Base-by-base conservation (phyloP, 2,888 invertebrate species). In the Hanleya hanleyi region DNA sequence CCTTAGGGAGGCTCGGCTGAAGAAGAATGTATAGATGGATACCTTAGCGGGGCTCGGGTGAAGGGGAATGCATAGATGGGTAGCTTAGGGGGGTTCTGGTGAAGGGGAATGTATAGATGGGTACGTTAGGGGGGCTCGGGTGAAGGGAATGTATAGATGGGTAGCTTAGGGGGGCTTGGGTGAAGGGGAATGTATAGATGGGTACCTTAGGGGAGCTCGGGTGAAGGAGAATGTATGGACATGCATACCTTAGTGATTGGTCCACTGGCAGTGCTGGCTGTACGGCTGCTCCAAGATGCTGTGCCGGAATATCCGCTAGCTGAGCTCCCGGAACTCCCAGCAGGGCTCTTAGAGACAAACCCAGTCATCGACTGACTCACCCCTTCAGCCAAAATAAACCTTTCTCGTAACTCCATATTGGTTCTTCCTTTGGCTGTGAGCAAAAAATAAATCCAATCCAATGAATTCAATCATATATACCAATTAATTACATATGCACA, bases 321-420 rank as follows among this genome's bases (percentile, higher is more conserved):
- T 9, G 86, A 91, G 78, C 95, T 95, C 91, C 95, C 94, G 91
- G 95, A 94, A 91, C 95, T 77, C 29, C 69, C 35, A 7, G 69
- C 75, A 91, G 96, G 95, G 77, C 90, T 87, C 93, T 97, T 97
- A 91, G 98, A 95, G 93, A 96, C 96, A 94, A 99, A 99, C 89
- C 97, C 96, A 90, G 97, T 95, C 98, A 99, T 98, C 91, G 96
- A 96, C 94, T 99, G 99, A 91, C 97, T 96, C 47, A 88, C 88
- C 91, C 99, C 98, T 91, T 97, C 96, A 88, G 99, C 98, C 93
- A 99, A 93, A 92, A 98, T 97, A 94, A 99, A 99, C 93, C 98
- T 97, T 93, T 99, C 99, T 91, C 99, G 95, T 91, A 99, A 95
- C 93, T 99, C 98, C 93, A 98, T 96, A 94, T 99, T 99, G 92